These are phyloP conservation scores for Drosophila insularis DNA, from an alignment of 1,140 invertebrate species.

Conservation along the genomic window DNA sequence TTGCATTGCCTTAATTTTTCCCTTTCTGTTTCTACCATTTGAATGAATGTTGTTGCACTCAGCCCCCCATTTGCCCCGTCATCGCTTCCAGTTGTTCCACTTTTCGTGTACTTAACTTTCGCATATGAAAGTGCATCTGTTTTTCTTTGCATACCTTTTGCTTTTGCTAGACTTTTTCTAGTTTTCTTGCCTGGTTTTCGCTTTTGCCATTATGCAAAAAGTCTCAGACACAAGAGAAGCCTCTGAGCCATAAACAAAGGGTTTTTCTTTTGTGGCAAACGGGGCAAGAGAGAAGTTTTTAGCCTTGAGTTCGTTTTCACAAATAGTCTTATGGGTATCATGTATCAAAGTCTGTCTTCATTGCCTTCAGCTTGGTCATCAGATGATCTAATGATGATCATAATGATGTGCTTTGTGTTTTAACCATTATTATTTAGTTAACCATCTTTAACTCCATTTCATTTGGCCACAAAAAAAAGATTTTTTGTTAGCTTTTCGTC, in stretches of 20 bases:
- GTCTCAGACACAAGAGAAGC: conserved; percentile 18
- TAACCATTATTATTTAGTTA: neutral
- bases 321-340: conserved; percentile 7
- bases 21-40: conserved; percentile 10
- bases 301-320: conserved; percentile 49
- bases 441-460: neutral
- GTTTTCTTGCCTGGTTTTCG: no score
- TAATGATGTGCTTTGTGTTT: no score
- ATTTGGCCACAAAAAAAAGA: neutral
- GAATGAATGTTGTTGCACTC: neutral
- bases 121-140: conserved; percentile 64
- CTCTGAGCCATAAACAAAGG: conserved; percentile 15
- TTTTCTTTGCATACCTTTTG: conserved; percentile 15
- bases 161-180: conserved; percentile 1
- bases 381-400: neutral
- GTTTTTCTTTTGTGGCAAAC: no score
- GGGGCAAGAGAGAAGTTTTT: neutral
- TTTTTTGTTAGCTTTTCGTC: conserved; percentile 7
- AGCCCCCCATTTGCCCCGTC: neutral
- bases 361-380: conserved; percentile 1
- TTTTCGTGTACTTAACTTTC: conserved; percentile 45
- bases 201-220: conserved; percentile 4
- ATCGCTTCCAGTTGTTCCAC: conserved; percentile 51
- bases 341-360: conserved; percentile 9
- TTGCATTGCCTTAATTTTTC: conserved; percentile 16